Evolutionary conservation across 2,113 vertebrate species (phyloP).

Genomic region (Lutjanus erythropterus): DNA sequence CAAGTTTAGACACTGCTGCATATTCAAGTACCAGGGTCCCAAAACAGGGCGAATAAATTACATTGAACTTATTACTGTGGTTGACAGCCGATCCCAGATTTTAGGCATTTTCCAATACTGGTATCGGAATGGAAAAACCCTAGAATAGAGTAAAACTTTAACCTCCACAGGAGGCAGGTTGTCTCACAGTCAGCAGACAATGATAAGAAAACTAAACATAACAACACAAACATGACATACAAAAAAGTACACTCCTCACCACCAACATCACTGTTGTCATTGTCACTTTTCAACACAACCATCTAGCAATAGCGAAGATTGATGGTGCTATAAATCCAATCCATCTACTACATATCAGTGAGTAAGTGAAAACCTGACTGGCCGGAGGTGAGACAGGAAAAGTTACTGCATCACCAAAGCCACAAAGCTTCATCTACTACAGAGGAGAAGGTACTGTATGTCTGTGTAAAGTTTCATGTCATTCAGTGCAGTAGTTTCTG

Average conservation of each 20-base stretch:
- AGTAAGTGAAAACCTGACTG: background rate
- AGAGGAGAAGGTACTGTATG: background rate
- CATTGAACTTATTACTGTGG: no score
- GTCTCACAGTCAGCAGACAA: background rate
- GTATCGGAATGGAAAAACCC: no score
- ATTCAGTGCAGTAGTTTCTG: background rate
- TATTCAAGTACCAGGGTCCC: no score
- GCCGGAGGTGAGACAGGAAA: background rate
- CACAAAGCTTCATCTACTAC: background rate
- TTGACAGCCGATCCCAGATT: no score
- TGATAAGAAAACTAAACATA: background rate
- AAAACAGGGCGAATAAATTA: no score
- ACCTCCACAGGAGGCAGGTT: background rate
- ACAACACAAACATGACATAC: background rate
- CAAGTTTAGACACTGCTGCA: no score
- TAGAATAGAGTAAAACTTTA: background rate
- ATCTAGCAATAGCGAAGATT: background rate
- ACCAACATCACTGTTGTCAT: background rate
- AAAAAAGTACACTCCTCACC: background rate
- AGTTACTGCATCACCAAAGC: background rate
- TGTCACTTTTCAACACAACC: background rate
- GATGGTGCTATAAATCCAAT: background rate
- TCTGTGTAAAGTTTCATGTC: background rate
- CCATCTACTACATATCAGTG: background rate
- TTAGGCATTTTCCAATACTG: no score